A percentile compares a stretch with the other conserved stretches of the same genome.
Conservation (phyloP, 2,113 vertebrate genomes). For the Platichthys flesus region DNA sequence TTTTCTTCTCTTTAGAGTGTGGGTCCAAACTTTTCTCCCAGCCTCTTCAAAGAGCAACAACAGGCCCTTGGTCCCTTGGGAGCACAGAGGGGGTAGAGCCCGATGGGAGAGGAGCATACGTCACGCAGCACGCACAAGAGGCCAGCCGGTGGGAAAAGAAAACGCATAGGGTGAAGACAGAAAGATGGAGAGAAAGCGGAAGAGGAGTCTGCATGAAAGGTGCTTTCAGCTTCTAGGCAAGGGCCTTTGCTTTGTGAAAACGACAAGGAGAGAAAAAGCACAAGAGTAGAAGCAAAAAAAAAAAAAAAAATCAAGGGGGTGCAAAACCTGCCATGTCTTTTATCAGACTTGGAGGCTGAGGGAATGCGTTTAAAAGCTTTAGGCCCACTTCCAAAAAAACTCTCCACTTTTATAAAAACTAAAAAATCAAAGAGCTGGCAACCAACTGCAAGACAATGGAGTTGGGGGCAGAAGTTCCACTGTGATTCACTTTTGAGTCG, state of each 20-base stretch:
- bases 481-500: constrained; percentile 49
- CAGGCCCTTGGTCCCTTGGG: constrained; percentile 75
- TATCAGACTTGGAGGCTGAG: constrained; percentile 60
- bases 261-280: constrained; percentile 65
- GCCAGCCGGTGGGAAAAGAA: constrained; percentile 73
- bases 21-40: constrained; percentile 81
- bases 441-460: constrained; percentile 49
- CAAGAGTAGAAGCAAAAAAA: constrained; percentile 45
- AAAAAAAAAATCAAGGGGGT: constrained; percentile 54
- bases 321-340: constrained; percentile 67
- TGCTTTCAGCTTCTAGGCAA: constrained; percentile 72
- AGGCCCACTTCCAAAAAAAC: constrained; percentile 58
- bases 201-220: constrained; percentile 72
- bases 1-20: constrained; percentile 81
- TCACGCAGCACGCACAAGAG: constrained; percentile 74
- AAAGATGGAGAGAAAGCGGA: constrained; percentile 63
- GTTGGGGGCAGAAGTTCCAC: constrained; percentile 42
- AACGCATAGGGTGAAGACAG: constrained; percentile 58
- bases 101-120: constrained; percentile 73
- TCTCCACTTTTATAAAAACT: constrained; percentile 48
- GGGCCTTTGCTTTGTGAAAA: constrained; percentile 63
- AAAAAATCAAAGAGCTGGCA: constrained; percentile 46
- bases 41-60: constrained; percentile 82
- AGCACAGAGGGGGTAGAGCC: constrained; percentile 71
- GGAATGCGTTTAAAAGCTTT: constrained; percentile 69